Conservation (phyloP, 2,888 invertebrate species). For the Catocala sponsa region DNA sequence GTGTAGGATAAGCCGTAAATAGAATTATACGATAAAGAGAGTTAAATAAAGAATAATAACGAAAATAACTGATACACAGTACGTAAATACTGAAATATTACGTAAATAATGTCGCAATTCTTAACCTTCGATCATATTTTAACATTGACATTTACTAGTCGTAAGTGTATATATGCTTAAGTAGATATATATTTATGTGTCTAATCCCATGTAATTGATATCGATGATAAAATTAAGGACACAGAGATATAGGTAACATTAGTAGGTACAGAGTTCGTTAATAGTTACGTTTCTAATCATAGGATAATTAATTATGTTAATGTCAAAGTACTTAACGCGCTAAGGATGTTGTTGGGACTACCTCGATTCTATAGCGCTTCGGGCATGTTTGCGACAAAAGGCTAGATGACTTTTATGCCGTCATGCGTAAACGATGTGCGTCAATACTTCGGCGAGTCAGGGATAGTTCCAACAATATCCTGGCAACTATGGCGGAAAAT, state of each 20-base stretch:
- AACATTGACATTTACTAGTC: slow-evolving; percentile 50
- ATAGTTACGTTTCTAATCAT: slow-evolving; percentile 16
- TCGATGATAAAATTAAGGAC: slow-evolving; percentile 48
- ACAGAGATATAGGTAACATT: slow-evolving; percentile 7
- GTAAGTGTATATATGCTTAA: slow-evolving; percentile 27
- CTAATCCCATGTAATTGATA: slow-evolving; percentile 46
- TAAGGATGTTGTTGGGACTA: too few relatives aligned
- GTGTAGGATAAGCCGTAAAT: background rate
- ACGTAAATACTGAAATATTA: slow-evolving; percentile 12
- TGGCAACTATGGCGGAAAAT: too few relatives aligned
- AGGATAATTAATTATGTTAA: background rate
- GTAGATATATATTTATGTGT: slow-evolving; percentile 30
- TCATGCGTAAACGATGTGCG: too few relatives aligned
- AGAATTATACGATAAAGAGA: background rate
- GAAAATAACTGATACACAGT: background rate
- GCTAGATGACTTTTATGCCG: too few relatives aligned
- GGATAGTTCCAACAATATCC: too few relatives aligned
- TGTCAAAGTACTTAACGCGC: too few relatives aligned
- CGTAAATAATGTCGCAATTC: slow-evolving; percentile 22
- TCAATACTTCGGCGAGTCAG: too few relatives aligned
- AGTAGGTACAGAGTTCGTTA: slow-evolving; percentile 18
- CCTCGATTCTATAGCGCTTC: too few relatives aligned
- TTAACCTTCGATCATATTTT: slow-evolving; percentile 30
- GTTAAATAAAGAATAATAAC: background rate
- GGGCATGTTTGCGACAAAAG: too few relatives aligned